A percentile compares a stretch with the other conserved stretches of the same genome.
These are phyloP conservation scores for Antheraea pernyi DNA, from an alignment of 1,140 invertebrate genomes.

Conservation along the genomic window DNA sequence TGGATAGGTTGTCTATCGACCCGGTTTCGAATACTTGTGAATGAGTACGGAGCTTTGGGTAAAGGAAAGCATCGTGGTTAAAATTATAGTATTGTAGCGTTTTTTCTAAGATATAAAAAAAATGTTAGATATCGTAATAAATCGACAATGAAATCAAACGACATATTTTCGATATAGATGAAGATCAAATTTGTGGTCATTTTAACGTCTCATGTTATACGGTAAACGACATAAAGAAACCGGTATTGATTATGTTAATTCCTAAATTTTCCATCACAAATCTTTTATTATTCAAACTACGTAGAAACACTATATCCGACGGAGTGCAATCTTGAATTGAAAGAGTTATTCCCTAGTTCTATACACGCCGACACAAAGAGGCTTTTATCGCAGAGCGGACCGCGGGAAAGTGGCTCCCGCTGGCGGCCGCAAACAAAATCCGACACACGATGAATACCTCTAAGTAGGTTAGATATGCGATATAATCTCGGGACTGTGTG, in stretches of 20 bases:
- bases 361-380: slow-evolving; percentile 39
- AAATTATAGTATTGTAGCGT: too few species aligned
- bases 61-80: too few species aligned
- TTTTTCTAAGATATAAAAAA: too few species aligned
- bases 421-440: slow-evolving; percentile 43
- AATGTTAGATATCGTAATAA: too few species aligned
- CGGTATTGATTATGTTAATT: not conserved
- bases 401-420: slow-evolving; percentile 33
- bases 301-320: slow-evolving; percentile 37
- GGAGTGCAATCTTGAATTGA: slow-evolving; percentile 45
- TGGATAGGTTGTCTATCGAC: too few species aligned
- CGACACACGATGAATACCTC: slow-evolving; percentile 42
- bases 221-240: not conserved
- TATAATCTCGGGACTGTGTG: slow-evolving; percentile 23
- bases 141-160: too few species aligned
- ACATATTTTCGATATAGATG: too few species aligned
- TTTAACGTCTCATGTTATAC: too few species aligned
- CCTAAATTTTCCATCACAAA: not conserved
- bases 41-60: too few species aligned
- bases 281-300: slow-evolving; percentile 19
- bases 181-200: too few species aligned
- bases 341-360: slow-evolving; percentile 52
- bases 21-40: too few species aligned
- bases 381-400: slow-evolving; percentile 52
- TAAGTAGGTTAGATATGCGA: slow-evolving; percentile 43